Conservation (phyloP, 2,113 vertebrate species). For the Pangasianodon gigas region DNA sequence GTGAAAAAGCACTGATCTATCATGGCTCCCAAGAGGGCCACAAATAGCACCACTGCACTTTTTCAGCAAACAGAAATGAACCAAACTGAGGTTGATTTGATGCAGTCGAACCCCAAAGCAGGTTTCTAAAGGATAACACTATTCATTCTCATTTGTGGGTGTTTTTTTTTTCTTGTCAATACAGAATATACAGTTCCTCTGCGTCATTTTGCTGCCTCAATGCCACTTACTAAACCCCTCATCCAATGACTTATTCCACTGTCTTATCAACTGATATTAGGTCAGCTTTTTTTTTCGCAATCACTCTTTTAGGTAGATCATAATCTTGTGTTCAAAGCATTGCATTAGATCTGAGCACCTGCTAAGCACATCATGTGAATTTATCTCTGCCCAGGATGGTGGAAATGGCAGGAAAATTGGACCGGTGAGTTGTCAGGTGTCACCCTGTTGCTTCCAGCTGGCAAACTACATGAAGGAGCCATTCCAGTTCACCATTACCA, state of each 20-base stretch:
- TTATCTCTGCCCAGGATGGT: slow-evolving; percentile 55
- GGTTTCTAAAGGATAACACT: background rate
- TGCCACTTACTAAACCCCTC: background rate
- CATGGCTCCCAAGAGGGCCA: slow-evolving; percentile 19
- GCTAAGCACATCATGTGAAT: slow-evolving; percentile 18
- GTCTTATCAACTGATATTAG: background rate
- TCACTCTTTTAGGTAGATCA: background rate
- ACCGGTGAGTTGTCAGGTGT: slow-evolving; percentile 59
- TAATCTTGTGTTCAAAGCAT: slow-evolving; percentile 19
- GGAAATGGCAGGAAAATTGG: slow-evolving; percentile 72
- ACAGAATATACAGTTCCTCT: background rate
- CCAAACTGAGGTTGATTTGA: slow-evolving; percentile 35
- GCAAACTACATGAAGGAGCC: slow-evolving; percentile 65
- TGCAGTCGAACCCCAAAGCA: slow-evolving; percentile 31
- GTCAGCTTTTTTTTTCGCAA: background rate
- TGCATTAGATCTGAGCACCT: slow-evolving; percentile 18
- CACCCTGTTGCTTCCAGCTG: slow-evolving; percentile 71
- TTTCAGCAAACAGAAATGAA: slow-evolving; percentile 34
- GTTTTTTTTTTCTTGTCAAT: slow-evolving; percentile 7
- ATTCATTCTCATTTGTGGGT: slow-evolving; percentile 18
- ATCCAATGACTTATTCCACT: background rate
- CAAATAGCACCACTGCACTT: slow-evolving; percentile 16
- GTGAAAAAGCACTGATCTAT: slow-evolving; percentile 16
- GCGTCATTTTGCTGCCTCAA: background rate
- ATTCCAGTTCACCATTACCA: slow-evolving; percentile 67